Percentiles rank a stretch among this genome's conserved stretches.
Evolutionary conservation across 1,140 invertebrate species (phyloP).

Genomic region (Drosophila novamexicana): DNA sequence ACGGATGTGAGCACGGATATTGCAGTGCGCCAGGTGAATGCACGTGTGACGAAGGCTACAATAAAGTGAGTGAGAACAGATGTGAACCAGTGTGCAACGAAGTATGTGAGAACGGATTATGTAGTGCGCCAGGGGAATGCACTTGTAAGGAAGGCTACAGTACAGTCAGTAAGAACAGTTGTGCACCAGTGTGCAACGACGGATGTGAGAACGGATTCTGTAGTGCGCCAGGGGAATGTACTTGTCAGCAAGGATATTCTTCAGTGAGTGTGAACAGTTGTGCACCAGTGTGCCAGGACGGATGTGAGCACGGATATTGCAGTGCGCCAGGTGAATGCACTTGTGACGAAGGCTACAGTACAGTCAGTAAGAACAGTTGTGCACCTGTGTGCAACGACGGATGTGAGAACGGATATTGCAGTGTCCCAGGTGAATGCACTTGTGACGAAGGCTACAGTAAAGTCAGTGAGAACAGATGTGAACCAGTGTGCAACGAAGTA

Average conservation of each 20-base stretch:
- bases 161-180: conserved; percentile 13
- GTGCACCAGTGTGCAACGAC: neutral
- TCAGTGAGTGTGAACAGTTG: conserved; percentile 9
- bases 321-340: conserved; percentile 6
- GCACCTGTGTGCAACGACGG: conserved; percentile 2
- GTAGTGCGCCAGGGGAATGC: conserved; percentile 2
- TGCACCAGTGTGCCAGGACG: conserved; percentile 3
- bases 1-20: conserved; percentile 10
- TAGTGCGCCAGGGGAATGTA: conserved; percentile 4
- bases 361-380: conserved; percentile 2
- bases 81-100: conserved; percentile 10
- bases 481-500: neutral
- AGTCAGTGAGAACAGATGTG: neutral
- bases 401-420: neutral
- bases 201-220: conserved; percentile 19
- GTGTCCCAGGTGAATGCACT: neutral
- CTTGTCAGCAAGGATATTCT: conserved; percentile 2
- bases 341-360: neutral
- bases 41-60: conserved; percentile 9
- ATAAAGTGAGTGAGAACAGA: neutral
- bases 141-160: conserved; percentile 7
- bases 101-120: conserved; percentile 13
- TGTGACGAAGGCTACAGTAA: neutral
- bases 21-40: conserved; percentile 4
- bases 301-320: conserved; percentile 14